phyloP scores from a whole-genome alignment of 2,797 vertebrate genomes.

The Lepidocolaptes lacrymiger region DNA sequence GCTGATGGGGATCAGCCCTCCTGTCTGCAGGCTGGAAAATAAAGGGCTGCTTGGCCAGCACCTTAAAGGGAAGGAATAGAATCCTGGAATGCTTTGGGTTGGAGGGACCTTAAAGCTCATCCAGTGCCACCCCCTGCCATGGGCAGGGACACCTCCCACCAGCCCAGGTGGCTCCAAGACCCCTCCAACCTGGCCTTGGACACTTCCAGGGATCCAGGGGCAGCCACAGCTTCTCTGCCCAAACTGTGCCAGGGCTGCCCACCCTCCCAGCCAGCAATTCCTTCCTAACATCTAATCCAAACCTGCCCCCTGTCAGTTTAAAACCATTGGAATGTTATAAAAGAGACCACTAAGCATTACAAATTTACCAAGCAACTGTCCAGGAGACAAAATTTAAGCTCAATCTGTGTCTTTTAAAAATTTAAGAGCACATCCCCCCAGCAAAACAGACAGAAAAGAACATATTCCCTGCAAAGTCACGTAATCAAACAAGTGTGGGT shows the following conservation, averaged over 20 bases:
- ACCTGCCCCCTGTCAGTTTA: not conserved
- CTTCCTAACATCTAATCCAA: not conserved
- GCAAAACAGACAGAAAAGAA: not conserved
- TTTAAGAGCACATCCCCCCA: not conserved
- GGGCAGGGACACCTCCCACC: not conserved
- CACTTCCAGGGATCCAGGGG: not conserved
- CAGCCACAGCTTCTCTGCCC: not conserved
- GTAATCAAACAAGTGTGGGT: not conserved
- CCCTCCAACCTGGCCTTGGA: not conserved
- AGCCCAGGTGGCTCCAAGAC: accelerated
- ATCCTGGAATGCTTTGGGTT: not conserved
- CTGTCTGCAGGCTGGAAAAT: not conserved
- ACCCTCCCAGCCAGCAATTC: not conserved
- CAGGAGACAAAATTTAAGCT: not conserved
- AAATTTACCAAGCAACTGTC: not conserved
- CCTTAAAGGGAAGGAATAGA: not conserved
- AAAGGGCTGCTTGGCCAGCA: not conserved
- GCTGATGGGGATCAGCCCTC: not conserved
- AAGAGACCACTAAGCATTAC: not conserved
- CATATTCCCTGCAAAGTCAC: not conserved
- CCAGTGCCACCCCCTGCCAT: not conserved
- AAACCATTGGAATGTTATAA: not conserved
- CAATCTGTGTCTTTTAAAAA: not conserved
- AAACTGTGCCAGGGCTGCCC: not conserved
- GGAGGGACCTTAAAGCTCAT: not conserved